A percentile compares a stretch with the other conserved stretches of the same genome.
Evolutionary conservation across 2,113 vertebrate species (phyloP).

Genomic region (Varanus salvator): DNA sequence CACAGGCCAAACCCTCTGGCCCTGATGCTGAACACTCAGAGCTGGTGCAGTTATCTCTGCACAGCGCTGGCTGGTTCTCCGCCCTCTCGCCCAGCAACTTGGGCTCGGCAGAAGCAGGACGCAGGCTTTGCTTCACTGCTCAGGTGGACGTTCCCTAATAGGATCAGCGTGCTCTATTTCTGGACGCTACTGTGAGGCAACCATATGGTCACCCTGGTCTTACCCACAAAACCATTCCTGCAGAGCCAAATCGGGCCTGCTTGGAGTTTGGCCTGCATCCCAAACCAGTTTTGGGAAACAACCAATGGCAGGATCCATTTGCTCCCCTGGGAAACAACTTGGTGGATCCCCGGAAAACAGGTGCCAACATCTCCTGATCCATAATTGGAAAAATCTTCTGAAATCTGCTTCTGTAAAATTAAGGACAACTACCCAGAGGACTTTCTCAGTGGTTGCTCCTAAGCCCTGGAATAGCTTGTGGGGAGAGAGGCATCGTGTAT

Average conservation of each 20-base stretch:
- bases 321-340: background rate
- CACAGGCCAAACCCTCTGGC: no score
- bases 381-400: no score
- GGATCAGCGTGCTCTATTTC: slow-evolving; percentile 16
- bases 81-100: background rate
- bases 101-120: background rate
- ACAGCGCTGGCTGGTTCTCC: background rate
- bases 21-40: background rate
- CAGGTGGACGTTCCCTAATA: slow-evolving; percentile 27
- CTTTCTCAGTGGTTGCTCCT: no score
- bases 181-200: background rate
- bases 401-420: no score
- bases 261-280: background rate
- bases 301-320: no score
- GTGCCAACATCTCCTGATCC: no score
- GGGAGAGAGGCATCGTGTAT: no score
- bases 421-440: no score
- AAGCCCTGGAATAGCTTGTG: no score
- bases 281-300: no score
- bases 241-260: background rate
- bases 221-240: background rate
- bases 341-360: no score
- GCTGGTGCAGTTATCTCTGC: no score
- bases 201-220: background rate
- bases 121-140: background rate